Evolutionary conservation across 2,113 vertebrate species (phyloP).

Genomic region (Morone saxatilis): DNA sequence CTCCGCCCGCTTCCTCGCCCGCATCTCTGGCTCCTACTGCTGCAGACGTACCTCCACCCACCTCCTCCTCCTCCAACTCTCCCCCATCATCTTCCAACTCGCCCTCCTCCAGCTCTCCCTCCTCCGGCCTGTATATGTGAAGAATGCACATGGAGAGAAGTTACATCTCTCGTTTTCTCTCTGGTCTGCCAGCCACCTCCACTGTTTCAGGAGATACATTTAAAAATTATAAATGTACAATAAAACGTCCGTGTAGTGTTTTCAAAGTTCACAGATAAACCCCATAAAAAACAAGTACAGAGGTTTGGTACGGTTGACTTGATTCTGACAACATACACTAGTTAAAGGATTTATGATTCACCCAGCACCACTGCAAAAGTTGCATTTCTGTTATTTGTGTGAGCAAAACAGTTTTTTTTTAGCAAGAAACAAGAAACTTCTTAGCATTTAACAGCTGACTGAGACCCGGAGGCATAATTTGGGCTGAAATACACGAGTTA

Average conservation of each 20-base stretch:
- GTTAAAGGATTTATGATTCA: not conserved
- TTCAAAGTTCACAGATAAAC: not conserved
- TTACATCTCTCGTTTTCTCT: slow-evolving; percentile 9
- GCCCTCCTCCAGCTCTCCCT: slow-evolving; percentile 95
- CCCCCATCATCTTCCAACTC: slow-evolving; percentile 95
- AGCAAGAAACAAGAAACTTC: not conserved
- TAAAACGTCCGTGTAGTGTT: not conserved
- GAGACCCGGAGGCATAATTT: not conserved
- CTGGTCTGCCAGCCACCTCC: not conserved
- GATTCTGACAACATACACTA: not conserved
- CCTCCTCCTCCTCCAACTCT: slow-evolving; percentile 81
- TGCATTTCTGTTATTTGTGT: not conserved
- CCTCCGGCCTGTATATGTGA: slow-evolving; percentile 85
- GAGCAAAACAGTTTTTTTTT: not conserved
- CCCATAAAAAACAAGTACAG: slow-evolving; percentile 31
- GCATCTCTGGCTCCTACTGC: slow-evolving; percentile 82
- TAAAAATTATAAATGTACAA: not conserved
- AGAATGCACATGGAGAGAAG: not conserved
- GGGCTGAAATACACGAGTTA: not conserved
- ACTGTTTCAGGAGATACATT: not conserved
- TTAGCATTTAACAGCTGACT: not conserved
- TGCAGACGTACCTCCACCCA: slow-evolving; percentile 64
- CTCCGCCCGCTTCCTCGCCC: slow-evolving; percentile 82
- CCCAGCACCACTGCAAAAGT: not conserved
- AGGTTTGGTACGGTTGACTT: not conserved